A percentile compares a stretch with the other conserved stretches of the same genome.
These are phyloP conservation scores for Mormyrus iriodes DNA, from an alignment of 2,113 vertebrate species.

Conservation along the genomic window DNA sequence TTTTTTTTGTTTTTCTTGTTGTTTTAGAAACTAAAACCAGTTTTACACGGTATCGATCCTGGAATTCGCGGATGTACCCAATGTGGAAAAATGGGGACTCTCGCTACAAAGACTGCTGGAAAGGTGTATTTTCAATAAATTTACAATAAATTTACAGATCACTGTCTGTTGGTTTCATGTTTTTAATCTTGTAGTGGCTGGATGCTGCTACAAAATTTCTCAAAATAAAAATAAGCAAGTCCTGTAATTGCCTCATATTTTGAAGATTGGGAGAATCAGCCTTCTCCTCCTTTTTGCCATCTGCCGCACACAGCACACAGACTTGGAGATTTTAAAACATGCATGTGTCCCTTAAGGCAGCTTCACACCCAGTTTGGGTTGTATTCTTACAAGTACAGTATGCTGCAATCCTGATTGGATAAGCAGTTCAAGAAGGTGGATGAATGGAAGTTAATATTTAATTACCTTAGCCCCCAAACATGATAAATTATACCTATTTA, in stretches of 20 bases:
- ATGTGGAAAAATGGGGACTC: constrained; percentile 69
- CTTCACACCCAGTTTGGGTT: background rate
- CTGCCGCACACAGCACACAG: background rate
- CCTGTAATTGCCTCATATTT: background rate
- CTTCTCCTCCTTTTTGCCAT: background rate
- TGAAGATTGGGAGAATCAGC: background rate
- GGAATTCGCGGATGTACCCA: constrained; percentile 74
- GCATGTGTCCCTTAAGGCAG: background rate
- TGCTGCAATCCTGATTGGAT: background rate
- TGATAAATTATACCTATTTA: background rate
- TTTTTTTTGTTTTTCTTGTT: background rate
- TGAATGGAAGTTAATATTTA: background rate
- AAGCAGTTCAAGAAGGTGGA: background rate
- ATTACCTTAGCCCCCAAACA: background rate
- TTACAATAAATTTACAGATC: background rate
- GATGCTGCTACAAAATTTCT: background rate
- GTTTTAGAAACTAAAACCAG: constrained; percentile 50
- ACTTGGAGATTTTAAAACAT: background rate
- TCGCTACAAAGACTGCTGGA: constrained; percentile 71
- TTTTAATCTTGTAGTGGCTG: background rate
- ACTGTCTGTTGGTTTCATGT: background rate
- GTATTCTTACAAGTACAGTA: background rate
- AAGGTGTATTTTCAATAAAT: constrained; percentile 54
- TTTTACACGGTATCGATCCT: constrained; percentile 60
- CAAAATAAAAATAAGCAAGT: background rate